Conservation (phyloP, 30 jellyfish, hydroid and myxozoan species). For the Hydractinia symbiolongicarpus region DNA sequence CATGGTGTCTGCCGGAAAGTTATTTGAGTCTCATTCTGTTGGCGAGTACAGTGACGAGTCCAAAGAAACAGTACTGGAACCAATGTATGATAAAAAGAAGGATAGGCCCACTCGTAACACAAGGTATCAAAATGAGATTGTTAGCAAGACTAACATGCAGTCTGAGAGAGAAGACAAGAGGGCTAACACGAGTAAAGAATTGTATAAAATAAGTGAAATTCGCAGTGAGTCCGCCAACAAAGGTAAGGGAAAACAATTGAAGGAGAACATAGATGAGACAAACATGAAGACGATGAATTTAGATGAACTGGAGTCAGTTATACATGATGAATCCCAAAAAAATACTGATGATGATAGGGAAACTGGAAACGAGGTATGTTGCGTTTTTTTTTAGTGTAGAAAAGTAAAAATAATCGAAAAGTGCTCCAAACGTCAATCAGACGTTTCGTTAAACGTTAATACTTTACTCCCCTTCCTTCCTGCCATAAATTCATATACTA, state of each 20-base stretch:
- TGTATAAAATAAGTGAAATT: background rate
- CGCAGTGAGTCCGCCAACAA: background rate
- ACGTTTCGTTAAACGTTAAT: background rate
- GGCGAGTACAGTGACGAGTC: background rate
- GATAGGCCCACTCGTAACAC: background rate
- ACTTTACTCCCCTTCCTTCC: too few relatives aligned
- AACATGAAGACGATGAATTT: slow-evolving; percentile 18
- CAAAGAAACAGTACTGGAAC: slow-evolving; percentile 14
- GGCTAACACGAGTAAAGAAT: background rate
- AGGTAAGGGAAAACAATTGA: background rate
- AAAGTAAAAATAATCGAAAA: background rate
- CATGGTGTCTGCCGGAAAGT: slow-evolving; percentile 34
- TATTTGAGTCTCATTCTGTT: slow-evolving; percentile 32
- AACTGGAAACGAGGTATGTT: background rate
- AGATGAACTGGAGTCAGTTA: slow-evolving; percentile 16
- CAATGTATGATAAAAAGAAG: slow-evolving; percentile 14
- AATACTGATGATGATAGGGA: slow-evolving; percentile 8
- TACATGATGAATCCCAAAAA: background rate
- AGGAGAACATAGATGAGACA: slow-evolving; percentile 13
- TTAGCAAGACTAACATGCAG: background rate
- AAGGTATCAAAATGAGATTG: background rate
- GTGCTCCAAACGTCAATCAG: background rate
- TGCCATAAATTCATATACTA: too few relatives aligned
- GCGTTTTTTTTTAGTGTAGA: background rate
- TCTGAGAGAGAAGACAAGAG: background rate